Conservation (phyloP, 2,888 invertebrate genomes). For the Sesia apiformis region DNA sequence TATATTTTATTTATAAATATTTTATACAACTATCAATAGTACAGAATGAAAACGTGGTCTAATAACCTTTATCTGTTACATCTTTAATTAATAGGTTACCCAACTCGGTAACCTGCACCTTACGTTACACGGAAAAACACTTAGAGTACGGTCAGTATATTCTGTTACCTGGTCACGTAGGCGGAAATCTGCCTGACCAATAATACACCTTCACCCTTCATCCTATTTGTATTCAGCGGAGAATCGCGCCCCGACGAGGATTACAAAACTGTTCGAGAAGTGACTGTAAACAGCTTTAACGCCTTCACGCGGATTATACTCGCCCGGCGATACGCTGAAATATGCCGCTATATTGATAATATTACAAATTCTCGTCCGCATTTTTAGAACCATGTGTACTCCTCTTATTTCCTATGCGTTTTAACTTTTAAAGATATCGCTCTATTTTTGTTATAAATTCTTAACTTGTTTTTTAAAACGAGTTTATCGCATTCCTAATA, state of each 20-base stretch:
- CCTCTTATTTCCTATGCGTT: no score
- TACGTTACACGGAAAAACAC: conserved; percentile 38
- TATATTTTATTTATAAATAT: no score
- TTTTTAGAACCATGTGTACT: no score
- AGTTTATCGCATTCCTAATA: no score
- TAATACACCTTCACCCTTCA: conserved; percentile 49
- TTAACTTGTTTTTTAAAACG: no score
- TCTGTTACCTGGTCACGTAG: conserved; percentile 43
- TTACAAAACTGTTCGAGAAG: conserved; percentile 30
- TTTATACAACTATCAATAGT: no score
- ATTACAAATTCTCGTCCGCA: no score
- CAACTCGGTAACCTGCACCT: background rate
- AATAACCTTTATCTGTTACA: background rate
- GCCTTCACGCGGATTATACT: conserved; percentile 33
- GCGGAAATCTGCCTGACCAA: conserved; percentile 56
- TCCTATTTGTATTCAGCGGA: conserved; percentile 46
- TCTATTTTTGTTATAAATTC: no score
- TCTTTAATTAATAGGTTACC: background rate
- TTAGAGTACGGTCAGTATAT: conserved; percentile 34
- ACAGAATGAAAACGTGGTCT: no score
- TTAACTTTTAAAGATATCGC: no score
- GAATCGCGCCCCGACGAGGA: conserved; percentile 27
- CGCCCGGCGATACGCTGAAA: background rate
- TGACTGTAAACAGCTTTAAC: conserved; percentile 46
- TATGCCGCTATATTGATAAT: background rate